Conservation (phyloP, 2,888 invertebrate genomes). For the Erebia palarica region DNA sequence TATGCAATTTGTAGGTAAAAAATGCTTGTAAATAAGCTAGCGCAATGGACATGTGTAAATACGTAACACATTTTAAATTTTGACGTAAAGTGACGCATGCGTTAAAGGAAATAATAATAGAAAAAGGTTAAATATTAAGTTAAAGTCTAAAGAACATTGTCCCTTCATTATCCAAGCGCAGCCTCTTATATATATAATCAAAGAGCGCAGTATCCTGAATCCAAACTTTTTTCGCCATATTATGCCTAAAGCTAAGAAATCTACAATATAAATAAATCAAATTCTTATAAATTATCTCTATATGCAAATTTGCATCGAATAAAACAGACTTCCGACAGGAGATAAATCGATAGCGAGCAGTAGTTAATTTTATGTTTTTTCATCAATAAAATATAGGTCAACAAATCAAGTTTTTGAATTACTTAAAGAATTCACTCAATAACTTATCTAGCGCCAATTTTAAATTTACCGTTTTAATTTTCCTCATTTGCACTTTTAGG, state of each 20-base stretch:
- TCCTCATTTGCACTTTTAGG: constrained; percentile 2
- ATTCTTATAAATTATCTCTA: neutral
- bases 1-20: neutral
- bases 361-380: neutral
- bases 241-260: too few species aligned
- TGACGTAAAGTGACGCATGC: neutral
- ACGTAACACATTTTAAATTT: constrained; percentile 12
- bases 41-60: constrained; percentile 40
- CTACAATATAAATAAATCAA: neutral
- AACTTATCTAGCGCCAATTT: neutral
- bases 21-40: constrained; percentile 15
- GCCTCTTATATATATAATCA: too few species aligned
- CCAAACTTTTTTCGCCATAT: too few species aligned
- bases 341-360: constrained; percentile 1
- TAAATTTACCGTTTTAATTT: constrained; percentile 2
- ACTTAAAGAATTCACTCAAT: neutral
- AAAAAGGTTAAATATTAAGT: neutral
- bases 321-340: constrained; percentile 6
- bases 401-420: neutral
- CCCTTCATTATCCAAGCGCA: too few species aligned
- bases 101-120: neutral
- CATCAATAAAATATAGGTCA: constrained; percentile 19
- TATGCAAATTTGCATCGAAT: constrained; percentile 11
- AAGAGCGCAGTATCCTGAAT: too few species aligned
- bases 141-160: too few species aligned